Conservation (phyloP, 1,140 invertebrate genomes). For the Eriosoma lanigerum region DNA sequence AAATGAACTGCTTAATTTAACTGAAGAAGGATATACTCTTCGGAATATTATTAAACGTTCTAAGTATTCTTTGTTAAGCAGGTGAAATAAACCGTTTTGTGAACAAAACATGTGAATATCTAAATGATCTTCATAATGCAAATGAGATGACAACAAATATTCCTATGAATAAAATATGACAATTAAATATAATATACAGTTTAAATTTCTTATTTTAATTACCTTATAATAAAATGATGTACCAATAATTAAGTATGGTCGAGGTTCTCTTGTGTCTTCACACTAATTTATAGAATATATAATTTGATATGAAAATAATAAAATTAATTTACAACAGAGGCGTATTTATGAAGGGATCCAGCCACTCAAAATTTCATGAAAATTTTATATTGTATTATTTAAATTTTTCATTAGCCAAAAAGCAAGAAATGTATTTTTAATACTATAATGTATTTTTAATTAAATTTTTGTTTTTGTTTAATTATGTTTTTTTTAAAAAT, state of each 20-base stretch:
- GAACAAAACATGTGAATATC: slow-evolving; percentile 42
- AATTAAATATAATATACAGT: background rate
- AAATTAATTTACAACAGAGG: too few species aligned
- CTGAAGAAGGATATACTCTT: slow-evolving; percentile 29
- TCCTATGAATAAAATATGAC: background rate
- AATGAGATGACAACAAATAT: slow-evolving; percentile 30
- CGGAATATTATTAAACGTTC: slow-evolving; percentile 47
- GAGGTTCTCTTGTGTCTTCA: slow-evolving; percentile 33
- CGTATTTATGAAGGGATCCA: too few species aligned
- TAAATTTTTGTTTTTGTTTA: too few species aligned
- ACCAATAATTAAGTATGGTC: slow-evolving; percentile 34
- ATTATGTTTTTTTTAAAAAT: too few species aligned
- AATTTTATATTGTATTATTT: too few species aligned
- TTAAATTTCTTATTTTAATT: background rate
- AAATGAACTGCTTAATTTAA: slow-evolving; percentile 9
- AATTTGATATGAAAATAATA: background rate
- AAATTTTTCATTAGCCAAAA: too few species aligned
- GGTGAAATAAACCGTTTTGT: slow-evolving; percentile 45
- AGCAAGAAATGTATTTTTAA: too few species aligned
- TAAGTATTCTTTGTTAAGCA: slow-evolving; percentile 7
- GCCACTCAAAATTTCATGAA: too few species aligned
- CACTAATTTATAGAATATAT: slow-evolving; percentile 8
- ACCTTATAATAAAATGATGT: slow-evolving; percentile 47
- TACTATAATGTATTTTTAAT: too few species aligned
- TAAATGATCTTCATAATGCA: slow-evolving; percentile 40